A percentile compares a stretch with the other conserved stretches of the same genome.
These are phyloP conservation scores for Nematostella vectensis DNA, from an alignment of 92 coral and sea anemone genomes.

Conservation along the genomic window DNA sequence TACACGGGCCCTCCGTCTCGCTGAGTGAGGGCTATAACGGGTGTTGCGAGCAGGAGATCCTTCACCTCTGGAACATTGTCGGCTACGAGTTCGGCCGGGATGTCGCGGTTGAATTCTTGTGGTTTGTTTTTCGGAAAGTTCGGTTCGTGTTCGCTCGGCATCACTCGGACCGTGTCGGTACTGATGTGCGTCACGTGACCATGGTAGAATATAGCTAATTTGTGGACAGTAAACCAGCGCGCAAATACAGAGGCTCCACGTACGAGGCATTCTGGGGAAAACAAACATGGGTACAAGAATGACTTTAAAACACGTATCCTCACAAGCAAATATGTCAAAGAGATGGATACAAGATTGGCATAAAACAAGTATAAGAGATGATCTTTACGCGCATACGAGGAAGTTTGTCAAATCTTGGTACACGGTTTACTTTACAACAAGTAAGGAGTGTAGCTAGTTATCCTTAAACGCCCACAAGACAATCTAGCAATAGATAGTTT, in stretches of 20 bases:
- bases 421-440: too few species aligned
- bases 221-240: slow-evolving; percentile 37
- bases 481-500: too few species aligned
- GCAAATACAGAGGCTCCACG: slow-evolving; percentile 61
- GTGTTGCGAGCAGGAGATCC: slow-evolving; percentile 12
- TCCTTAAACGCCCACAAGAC: too few species aligned
- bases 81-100: slow-evolving; percentile 7
- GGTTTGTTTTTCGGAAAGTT: slow-evolving; percentile 3
- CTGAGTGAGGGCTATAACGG: slow-evolving; percentile 11
- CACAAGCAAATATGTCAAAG: too few species aligned
- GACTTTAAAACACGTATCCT: too few species aligned
- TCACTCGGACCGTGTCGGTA: slow-evolving; percentile 28
- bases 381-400: too few species aligned
- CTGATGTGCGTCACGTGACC: slow-evolving; percentile 47
- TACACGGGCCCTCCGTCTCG: slow-evolving; percentile 17
- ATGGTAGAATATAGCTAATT: slow-evolving; percentile 25
- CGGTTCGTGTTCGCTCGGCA: slow-evolving; percentile 21
- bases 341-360: too few species aligned
- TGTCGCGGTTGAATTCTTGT: slow-evolving; percentile 7
- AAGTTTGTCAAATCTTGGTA: too few species aligned
- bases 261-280: slow-evolving; percentile 43
- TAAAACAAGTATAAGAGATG: too few species aligned
- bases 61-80: slow-evolving; percentile 17
- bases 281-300: too few species aligned
- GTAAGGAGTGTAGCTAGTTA: too few species aligned